Evolutionary conservation across 2,113 vertebrate species (phyloP).

Genomic region (Stictonetta naevosa): DNA sequence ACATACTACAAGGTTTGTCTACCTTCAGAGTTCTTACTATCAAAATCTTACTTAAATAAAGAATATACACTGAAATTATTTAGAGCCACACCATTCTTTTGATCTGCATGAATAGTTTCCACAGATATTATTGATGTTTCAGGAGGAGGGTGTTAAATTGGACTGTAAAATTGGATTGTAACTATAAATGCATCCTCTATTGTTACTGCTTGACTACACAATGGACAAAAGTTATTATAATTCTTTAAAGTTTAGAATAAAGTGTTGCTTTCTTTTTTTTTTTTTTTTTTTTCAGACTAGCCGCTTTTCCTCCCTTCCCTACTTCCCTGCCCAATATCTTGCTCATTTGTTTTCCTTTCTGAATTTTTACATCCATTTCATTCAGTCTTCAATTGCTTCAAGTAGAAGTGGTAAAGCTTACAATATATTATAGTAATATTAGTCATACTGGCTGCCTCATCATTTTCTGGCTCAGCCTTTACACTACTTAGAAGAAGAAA

Average conservation of each 20-base stretch:
- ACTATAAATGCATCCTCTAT: neutral
- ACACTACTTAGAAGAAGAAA: neutral
- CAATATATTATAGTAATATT: neutral
- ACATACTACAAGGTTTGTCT: neutral
- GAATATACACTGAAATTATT: constrained; percentile 4
- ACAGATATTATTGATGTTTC: constrained; percentile 11
- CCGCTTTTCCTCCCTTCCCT: neutral
- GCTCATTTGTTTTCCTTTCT: neutral
- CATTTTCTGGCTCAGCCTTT: neutral
- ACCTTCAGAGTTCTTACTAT: neutral
- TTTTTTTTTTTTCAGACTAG: neutral
- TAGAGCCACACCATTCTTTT: constrained; percentile 12
- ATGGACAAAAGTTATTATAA: neutral
- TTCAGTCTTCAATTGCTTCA: neutral
- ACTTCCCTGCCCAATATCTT: neutral
- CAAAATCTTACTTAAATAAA: constrained; percentile 7
- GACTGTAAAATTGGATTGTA: neutral
- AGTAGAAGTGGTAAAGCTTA: neutral
- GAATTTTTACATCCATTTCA: neutral
- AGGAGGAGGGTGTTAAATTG: neutral
- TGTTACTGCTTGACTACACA: neutral
- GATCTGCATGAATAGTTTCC: neutral
- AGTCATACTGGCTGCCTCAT: neutral
- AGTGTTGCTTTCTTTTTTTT: neutral
- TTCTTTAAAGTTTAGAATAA: neutral